These are phyloP conservation scores for Poeciliopsis turneri DNA, from an alignment of 2,797 vertebrate species.

Conservation along the genomic window DNA sequence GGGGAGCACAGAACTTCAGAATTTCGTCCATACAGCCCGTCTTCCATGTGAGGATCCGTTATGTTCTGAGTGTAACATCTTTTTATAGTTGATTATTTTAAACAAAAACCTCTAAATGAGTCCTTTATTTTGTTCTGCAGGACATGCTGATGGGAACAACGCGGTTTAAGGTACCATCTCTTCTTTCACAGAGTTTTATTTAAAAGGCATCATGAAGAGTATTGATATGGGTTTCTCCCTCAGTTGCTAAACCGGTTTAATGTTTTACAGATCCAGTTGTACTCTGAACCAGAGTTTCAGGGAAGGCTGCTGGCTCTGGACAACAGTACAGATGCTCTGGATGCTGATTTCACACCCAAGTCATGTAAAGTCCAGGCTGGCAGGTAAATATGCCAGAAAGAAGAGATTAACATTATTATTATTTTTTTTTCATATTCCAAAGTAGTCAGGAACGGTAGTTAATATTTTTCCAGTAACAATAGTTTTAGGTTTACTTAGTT, in stretches of 20 bases:
- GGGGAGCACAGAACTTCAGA: constrained; percentile 86
- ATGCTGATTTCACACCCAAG: constrained; percentile 81
- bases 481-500: background rate
- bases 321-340: constrained; percentile 80
- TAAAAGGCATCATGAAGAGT: background rate
- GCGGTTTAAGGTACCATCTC: constrained; percentile 85
- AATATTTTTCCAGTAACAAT: background rate
- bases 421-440: background rate
- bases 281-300: constrained; percentile 89
- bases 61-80: background rate
- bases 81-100: background rate
- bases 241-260: background rate
- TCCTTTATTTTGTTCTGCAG: constrained; percentile 72
- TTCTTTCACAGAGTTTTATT: background rate
- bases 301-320: constrained; percentile 84
- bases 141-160: constrained; percentile 77
- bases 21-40: constrained; percentile 93
- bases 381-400: constrained; percentile 76
- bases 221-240: background rate
- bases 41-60: constrained; percentile 81
- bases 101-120: constrained; percentile 6
- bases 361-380: constrained; percentile 92
- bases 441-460: background rate
- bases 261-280: constrained; percentile 87
- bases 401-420: background rate